Evolutionary conservation across 1,140 invertebrate species (phyloP), one percentile per base, ranked within the genome.

Genomic region (Zaprionus nigranus): DNA sequence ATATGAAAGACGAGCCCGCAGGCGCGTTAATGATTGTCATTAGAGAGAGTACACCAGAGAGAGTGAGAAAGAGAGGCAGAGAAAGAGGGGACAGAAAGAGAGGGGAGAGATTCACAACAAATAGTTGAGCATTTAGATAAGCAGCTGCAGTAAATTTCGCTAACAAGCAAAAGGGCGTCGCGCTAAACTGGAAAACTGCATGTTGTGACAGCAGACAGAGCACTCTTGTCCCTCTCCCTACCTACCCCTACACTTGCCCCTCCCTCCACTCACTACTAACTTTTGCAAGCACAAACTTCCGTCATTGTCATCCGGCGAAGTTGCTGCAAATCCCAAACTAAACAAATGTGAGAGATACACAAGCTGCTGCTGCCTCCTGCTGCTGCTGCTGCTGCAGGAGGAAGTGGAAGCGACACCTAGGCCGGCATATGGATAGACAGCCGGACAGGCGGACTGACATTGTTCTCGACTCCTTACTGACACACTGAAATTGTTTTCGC

Each of bases 391-490:
- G 46, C 20, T 20, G 46, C 46, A 22, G 46, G 17, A 56, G 82
- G 84, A 82, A 87, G 78, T 84, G 74, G 70, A 74, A 77, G 83
- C 82, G 83, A 81, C 77, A 87, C 72, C 22, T 24, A 60, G 46
- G 24, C 43, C 30, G 30, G 24, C 66, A 69, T 59, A 36, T 56
- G 63, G 20, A 59, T 12, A 43, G n/a, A 34, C 28, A 30, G 40
- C 3, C 6, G 40, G n/a, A 54, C 22, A 56, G 58, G 24, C 57
- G 46, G 59, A 40, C 67, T 57, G 53, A 74, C 79, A 81, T 82
- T 81, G 74, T 81, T 85, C 79, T 71, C 63, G 66, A 70, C 80
- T 85, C 82, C 83, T 86, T 80, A 69, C 84, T 87, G 81, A 83
- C 84, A 87, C 64, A 88, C 80, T 87, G 64, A 83, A 82, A 75